Percentiles rank a stretch among this genome's conserved stretches.
Evolutionary conservation across 1,140 invertebrate genomes (phyloP).

Genomic region (Drosophila sechellia): DNA sequence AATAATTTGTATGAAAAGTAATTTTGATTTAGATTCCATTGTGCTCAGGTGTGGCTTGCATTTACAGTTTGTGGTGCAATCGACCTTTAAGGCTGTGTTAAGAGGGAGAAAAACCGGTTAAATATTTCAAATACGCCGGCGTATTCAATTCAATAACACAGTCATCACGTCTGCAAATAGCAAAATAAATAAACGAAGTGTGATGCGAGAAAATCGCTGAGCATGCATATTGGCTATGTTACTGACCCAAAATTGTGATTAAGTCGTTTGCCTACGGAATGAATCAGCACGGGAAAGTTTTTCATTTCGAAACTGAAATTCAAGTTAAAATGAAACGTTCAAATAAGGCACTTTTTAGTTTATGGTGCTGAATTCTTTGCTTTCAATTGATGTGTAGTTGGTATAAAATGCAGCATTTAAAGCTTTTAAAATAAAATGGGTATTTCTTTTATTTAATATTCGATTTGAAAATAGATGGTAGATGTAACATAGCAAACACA

Average conservation of each 20-base stretch:
- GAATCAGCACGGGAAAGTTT: conserved; percentile 7
- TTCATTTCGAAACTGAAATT: neutral
- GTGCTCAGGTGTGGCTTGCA: conserved; percentile 47
- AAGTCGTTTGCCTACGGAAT: conserved; percentile 13
- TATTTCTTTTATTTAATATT: no score
- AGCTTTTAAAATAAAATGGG: no score
- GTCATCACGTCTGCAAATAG: conserved; percentile 46
- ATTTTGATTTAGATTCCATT: neutral
- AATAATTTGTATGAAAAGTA: neutral
- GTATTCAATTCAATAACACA: conserved; percentile 17
- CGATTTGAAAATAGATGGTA: no score
- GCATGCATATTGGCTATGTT: conserved; percentile 23
- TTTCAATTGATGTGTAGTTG: no score
- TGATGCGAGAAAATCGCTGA: conserved; percentile 21
- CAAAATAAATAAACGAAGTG: conserved; percentile 33
- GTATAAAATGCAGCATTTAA: no score
- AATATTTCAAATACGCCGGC: conserved; percentile 40
- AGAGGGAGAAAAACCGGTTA: conserved; percentile 52
- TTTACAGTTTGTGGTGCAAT: conserved; percentile 53
- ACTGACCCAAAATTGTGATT: conserved; percentile 23
- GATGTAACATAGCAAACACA: no score
- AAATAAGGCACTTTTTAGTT: no score
- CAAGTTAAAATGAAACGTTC: neutral
- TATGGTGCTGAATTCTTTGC: no score
- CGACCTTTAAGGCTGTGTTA: conserved; percentile 48